These are phyloP conservation scores for Lithophane ornitopus DNA, from an alignment of 2,888 invertebrate genomes.

Conservation along the genomic window DNA sequence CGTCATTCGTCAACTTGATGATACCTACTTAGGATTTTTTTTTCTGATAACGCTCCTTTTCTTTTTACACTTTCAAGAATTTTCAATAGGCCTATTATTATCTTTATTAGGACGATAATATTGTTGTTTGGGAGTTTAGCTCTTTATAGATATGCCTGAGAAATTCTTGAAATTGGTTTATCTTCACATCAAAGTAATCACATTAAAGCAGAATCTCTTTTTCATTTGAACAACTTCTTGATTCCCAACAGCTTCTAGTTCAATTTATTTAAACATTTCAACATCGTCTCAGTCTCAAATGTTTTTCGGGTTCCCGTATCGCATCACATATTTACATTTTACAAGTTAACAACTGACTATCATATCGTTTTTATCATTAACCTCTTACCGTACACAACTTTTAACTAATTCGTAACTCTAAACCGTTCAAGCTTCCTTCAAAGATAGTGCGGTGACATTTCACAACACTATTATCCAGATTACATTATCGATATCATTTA, in stretches of 20 bases:
- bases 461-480: slow-evolving; percentile 68
- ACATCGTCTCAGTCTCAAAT: slow-evolving; percentile 32
- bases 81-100: no score
- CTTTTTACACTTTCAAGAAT: not conserved
- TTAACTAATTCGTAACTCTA: slow-evolving; percentile 60
- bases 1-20: not conserved
- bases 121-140: not conserved
- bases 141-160: not conserved
- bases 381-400: slow-evolving; percentile 49
- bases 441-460: slow-evolving; percentile 68
- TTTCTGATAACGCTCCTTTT: not conserved
- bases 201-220: slow-evolving; percentile 29
- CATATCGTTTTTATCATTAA: slow-evolving; percentile 54
- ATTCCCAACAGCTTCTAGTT: slow-evolving; percentile 28
- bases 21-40: not conserved
- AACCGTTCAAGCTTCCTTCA: slow-evolving; percentile 59
- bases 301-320: slow-evolving; percentile 44
- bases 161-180: not conserved
- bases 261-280: slow-evolving; percentile 39
- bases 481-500: slow-evolving; percentile 66
- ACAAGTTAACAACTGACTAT: slow-evolving; percentile 55
- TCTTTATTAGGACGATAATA: not conserved
- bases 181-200: slow-evolving; percentile 7
- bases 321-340: slow-evolving; percentile 62
- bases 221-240: slow-evolving; percentile 21